phyloP scores from a whole-genome alignment of 2,113 vertebrate genomes.

The Sturnira hondurensis region DNA sequence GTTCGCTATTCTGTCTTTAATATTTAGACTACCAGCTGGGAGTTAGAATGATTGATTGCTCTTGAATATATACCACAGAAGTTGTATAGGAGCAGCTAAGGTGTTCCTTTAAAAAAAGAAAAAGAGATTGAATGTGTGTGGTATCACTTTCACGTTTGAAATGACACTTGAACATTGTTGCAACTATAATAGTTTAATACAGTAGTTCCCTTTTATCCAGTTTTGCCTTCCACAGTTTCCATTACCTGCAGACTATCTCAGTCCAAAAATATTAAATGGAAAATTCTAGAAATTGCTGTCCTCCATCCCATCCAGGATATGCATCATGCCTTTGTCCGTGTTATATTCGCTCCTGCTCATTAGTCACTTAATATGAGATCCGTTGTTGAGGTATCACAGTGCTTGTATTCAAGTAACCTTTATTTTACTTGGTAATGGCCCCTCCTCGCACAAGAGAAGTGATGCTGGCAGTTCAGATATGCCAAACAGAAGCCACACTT shows the following conservation, averaged over 20 bases:
- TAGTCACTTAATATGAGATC: not conserved
- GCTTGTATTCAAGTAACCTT: not conserved
- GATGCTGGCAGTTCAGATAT: not conserved
- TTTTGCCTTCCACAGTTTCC: not conserved
- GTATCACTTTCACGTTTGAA: not conserved
- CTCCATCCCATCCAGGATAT: not conserved
- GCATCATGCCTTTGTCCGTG: not conserved
- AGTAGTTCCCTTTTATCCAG: not conserved
- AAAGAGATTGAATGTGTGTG: not conserved
- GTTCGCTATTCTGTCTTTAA: not conserved
- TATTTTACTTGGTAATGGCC: not conserved
- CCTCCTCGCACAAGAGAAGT: not conserved
- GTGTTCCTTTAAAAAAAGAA: not conserved
- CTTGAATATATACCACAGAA: not conserved
- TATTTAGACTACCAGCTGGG: accelerated
- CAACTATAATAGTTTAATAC: not conserved
- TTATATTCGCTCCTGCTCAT: not conserved
- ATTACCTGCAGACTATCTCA: not conserved
- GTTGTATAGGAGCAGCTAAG: not conserved
- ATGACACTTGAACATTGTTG: not conserved
- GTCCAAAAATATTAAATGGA: not conserved
- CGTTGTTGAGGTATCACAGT: not conserved
- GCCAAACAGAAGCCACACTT: not conserved
- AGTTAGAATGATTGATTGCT: accelerated
- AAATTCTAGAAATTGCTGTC: not conserved